Evolutionary conservation across 1,140 invertebrate species (phyloP).

Genomic region (Psilanteris sp.): DNA sequence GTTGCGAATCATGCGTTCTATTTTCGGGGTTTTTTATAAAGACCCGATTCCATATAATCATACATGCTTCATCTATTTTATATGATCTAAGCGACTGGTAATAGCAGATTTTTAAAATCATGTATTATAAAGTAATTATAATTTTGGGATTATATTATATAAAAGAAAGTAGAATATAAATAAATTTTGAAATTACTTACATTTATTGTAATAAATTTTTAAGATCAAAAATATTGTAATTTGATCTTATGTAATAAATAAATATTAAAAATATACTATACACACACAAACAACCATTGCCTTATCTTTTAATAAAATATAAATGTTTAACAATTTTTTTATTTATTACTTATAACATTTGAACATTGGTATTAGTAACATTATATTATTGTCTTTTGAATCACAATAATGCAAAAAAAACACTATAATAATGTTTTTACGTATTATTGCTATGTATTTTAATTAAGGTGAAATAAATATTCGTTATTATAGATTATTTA

Average conservation of each 20-base stretch:
- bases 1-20: conserved; percentile 7
- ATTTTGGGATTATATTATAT: conserved; percentile 51
- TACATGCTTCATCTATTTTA: conserved; percentile 58
- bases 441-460: no score
- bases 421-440: no score
- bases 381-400: no score
- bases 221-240: conserved; percentile 50
- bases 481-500: conserved; percentile 34
- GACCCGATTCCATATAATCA: conserved; percentile 6
- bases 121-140: conserved; percentile 49
- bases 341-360: not conserved
- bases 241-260: conserved; percentile 57
- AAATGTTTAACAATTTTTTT: no score
- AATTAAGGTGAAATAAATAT: no score
- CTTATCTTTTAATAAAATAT: no score
- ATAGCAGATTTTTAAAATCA: conserved; percentile 37
- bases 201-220: conserved; percentile 56
- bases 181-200: conserved; percentile 55
- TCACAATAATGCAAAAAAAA: no score
- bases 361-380: no score
- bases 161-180: conserved; percentile 41
- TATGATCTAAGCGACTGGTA: conserved; percentile 54
- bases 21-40: not conserved
- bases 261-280: conserved; percentile 53
- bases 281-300: no score